These are phyloP conservation scores for Harmothoe impar DNA, from an alignment of 2,888 invertebrate species.

Conservation along the genomic window DNA sequence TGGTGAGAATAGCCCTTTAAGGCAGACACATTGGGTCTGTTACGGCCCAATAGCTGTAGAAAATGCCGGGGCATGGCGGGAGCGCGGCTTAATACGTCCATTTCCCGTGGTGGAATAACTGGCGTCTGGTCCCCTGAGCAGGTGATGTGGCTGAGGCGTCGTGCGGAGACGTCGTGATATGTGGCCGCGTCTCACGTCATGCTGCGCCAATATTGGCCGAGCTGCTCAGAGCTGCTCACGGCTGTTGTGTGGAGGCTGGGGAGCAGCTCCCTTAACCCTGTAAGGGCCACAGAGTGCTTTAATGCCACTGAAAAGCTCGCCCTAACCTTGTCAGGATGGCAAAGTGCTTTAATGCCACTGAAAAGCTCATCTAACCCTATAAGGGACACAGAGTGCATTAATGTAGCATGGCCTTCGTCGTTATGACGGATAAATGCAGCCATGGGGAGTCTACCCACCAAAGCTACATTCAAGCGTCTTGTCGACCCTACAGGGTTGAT, in stretches of 20 bases:
- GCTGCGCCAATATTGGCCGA: conserved; percentile 33
- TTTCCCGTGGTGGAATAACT: conserved; percentile 12
- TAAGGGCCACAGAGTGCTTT: too few relatives aligned
- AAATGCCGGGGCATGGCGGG: background rate
- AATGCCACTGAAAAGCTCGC: too few relatives aligned
- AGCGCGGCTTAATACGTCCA: background rate
- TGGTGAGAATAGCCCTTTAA: background rate
- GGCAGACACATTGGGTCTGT: background rate
- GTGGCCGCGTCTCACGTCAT: conserved; percentile 10
- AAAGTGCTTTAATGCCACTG: too few relatives aligned
- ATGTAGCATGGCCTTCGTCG: too few relatives aligned
- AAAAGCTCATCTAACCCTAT: too few relatives aligned
- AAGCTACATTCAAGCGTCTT: too few relatives aligned
- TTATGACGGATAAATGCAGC: too few relatives aligned
- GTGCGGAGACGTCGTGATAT: background rate
- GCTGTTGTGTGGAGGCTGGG: background rate
- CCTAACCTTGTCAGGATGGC: too few relatives aligned
- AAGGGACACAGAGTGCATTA: too few relatives aligned
- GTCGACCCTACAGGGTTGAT: too few relatives aligned
- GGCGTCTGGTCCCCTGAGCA: background rate
- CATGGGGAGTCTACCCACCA: too few relatives aligned
- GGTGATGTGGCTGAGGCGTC: background rate
- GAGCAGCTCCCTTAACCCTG: conserved; percentile 10
- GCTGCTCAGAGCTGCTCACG: conserved; percentile 37
- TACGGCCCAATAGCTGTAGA: background rate